Conservation (phyloP, 92 coral and sea anemone genomes). For the Pocillopora meandrina region DNA sequence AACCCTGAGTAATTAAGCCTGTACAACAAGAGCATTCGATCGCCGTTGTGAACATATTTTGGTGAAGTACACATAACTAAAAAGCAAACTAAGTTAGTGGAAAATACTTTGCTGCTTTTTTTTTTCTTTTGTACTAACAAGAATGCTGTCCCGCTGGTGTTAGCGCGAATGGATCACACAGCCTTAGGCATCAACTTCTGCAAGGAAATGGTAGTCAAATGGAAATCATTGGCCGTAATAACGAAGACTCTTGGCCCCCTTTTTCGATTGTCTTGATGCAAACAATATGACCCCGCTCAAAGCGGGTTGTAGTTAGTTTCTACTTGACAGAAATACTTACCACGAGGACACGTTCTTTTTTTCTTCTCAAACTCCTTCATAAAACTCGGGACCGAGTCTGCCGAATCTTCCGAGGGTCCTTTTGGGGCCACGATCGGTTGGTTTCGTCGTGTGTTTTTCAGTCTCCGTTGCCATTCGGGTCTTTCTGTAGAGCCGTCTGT, state of each 20-base stretch:
- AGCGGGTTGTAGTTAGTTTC: neutral
- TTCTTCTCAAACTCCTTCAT: constrained; percentile 87
- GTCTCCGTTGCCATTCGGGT: constrained; percentile 42
- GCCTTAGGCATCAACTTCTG: constrained; percentile 10
- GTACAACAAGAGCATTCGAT: too few relatives aligned
- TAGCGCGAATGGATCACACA: neutral
- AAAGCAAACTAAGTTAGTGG: too few relatives aligned
- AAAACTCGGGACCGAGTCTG: constrained; percentile 70
- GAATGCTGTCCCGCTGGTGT: neutral
- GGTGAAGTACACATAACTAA: too few relatives aligned
- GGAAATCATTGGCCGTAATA: too few relatives aligned
- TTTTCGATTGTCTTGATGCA: too few relatives aligned
- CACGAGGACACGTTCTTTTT: constrained; percentile 60
- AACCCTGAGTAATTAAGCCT: too few relatives aligned
- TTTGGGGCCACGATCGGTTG: constrained; percentile 10
- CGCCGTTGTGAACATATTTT: neutral
- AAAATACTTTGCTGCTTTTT: too few relatives aligned
- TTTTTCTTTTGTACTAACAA: constrained; percentile 8
- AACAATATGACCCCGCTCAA: neutral
- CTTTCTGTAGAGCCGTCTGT: constrained; percentile 7
- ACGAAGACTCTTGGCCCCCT: too few relatives aligned
- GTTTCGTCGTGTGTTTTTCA: constrained; percentile 30
- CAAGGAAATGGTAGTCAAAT: neutral
- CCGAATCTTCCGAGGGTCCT: constrained; percentile 54
- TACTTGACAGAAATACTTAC: constrained; percentile 15